A percentile compares a stretch with the other conserved stretches of the same genome.
phyloP scores from a whole-genome alignment of 2,797 vertebrate species.

The Acrossocheilus fasciatus region DNA sequence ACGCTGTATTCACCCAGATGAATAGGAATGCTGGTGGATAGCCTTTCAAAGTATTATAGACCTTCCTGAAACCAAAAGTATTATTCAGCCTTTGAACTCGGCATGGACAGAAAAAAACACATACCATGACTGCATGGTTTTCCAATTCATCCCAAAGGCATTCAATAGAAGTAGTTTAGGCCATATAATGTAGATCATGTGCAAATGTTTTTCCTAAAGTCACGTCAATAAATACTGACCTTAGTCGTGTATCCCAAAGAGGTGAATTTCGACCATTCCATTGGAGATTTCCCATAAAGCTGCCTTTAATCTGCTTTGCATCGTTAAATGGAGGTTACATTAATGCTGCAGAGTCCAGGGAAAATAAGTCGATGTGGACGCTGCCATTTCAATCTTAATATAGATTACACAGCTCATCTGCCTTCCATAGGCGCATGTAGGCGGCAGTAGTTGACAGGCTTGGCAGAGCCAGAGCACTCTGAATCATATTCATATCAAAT shows the following conservation, averaged over 20 bases:
- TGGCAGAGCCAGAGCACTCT: slow-evolving; percentile 9
- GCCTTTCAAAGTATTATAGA: not conserved
- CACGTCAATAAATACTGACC: not conserved
- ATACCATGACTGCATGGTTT: slow-evolving; percentile 40
- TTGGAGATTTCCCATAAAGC: slow-evolving; percentile 49
- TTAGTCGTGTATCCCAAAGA: not conserved
- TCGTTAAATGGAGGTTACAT: slow-evolving; percentile 57
- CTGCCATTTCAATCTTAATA: slow-evolving; percentile 66
- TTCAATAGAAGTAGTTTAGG: not conserved
- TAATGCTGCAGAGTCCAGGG: slow-evolving; percentile 61
- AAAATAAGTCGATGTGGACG: slow-evolving; percentile 60
- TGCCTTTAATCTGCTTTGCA: slow-evolving; percentile 68
- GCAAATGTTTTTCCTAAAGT: not conserved
- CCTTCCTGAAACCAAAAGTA: not conserved
- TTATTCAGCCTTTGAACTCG: not conserved
- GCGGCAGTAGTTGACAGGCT: slow-evolving; percentile 13
- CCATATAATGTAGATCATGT: not conserved
- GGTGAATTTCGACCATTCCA: slow-evolving; percentile 8
- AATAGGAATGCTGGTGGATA: not conserved
- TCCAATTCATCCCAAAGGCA: not conserved
- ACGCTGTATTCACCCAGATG: no score
- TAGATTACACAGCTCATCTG: slow-evolving; percentile 57
- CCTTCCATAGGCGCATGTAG: slow-evolving; percentile 34
- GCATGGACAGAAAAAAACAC: slow-evolving; percentile 26
- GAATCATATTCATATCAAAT: slow-evolving; percentile 11